A percentile compares a stretch with the other conserved stretches of the same genome.
Evolutionary conservation across 2,888 invertebrate species (phyloP).

Genomic region (Caenorhabditis plicata): DNA sequence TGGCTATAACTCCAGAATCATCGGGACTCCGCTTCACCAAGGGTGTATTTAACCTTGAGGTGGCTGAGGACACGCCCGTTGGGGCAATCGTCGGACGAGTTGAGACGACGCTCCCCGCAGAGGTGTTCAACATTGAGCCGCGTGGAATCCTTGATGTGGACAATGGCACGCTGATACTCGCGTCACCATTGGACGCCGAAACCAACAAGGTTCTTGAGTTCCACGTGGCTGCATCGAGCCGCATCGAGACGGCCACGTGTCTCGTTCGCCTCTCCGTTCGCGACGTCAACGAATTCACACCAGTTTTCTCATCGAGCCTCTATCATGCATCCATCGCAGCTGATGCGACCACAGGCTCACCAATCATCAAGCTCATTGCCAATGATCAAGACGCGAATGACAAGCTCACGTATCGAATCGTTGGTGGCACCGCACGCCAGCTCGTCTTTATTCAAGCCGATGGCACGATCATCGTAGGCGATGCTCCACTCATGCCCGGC

Average conservation of each 20-base stretch:
- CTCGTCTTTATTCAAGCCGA: conserved; percentile 51
- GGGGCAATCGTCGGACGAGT: conserved; percentile 37
- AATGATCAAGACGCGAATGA: conserved; percentile 48
- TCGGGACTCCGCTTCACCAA: conserved; percentile 48
- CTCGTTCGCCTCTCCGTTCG: conserved; percentile 50
- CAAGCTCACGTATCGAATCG: conserved; percentile 39
- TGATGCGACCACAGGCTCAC: conserved; percentile 30
- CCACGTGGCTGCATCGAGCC: conserved; percentile 10
- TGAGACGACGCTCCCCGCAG: not conserved
- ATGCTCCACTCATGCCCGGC: conserved; percentile 13
- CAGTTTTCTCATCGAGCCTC: conserved; percentile 45
- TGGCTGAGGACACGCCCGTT: conserved; percentile 48
- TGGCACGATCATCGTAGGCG: conserved; percentile 45
- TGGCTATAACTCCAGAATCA: conserved; percentile 31
- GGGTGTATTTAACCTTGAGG: conserved; percentile 49
- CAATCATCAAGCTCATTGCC: conserved; percentile 47
- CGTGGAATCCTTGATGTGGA: conserved; percentile 5
- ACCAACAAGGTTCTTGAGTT: not conserved
- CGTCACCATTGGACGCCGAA: conserved; percentile 10
- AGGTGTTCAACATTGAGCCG: conserved; percentile 10
- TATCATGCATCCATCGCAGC: conserved; percentile 13
- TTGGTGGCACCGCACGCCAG: conserved; percentile 43
- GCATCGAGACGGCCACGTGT: conserved; percentile 26
- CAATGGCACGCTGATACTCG: conserved; percentile 18
- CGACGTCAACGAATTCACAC: conserved; percentile 59